A percentile compares a stretch with the other conserved stretches of the same genome.
phyloP scores from a whole-genome alignment of 2,888 invertebrate genomes.

The Polietes domitor region DNA sequence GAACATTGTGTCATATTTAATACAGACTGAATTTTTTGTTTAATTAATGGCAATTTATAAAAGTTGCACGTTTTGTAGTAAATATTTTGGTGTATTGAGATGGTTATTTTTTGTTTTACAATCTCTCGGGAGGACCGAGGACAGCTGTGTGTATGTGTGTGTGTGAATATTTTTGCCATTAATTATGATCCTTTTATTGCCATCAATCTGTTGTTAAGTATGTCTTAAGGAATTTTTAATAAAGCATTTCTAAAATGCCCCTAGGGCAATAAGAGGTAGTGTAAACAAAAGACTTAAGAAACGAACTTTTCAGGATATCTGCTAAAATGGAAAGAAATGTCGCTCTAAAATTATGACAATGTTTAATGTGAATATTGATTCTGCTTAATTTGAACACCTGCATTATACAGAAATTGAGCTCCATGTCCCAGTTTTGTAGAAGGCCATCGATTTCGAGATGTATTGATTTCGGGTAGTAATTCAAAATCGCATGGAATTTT shows the following conservation, averaged over 20 bases:
- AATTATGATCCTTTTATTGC: conserved; percentile 68
- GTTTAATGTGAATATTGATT: too few relatives aligned
- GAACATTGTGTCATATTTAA: conserved; percentile 81
- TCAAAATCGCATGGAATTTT: too few relatives aligned
- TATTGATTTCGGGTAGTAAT: too few relatives aligned
- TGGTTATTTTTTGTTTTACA: conserved; percentile 44
- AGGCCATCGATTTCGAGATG: too few relatives aligned
- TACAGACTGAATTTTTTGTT: conserved; percentile 78
- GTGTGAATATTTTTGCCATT: conserved; percentile 44
- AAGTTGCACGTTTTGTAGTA: conserved; percentile 76
- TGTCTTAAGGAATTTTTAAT: conserved; percentile 63
- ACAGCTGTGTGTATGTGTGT: conserved; percentile 19
- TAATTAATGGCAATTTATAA: conserved; percentile 81
- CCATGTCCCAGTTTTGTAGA: too few relatives aligned
- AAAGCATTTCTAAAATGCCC: conserved; percentile 24
- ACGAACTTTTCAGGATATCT: too few relatives aligned
- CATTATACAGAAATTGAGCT: too few relatives aligned
- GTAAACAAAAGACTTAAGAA: conserved; percentile 14
- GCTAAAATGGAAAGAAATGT: too few relatives aligned
- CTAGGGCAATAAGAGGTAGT: not conserved
- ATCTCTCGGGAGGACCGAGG: not conserved
- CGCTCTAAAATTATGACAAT: too few relatives aligned
- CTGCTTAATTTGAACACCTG: too few relatives aligned
- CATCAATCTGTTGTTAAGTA: conserved; percentile 66
- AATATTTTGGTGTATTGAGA: conserved; percentile 61